Evolutionary conservation across 2,113 vertebrate genomes (phyloP), one percentile per base, ranked within the genome.

Genomic region (Neodontobutis hainanensis): DNA sequence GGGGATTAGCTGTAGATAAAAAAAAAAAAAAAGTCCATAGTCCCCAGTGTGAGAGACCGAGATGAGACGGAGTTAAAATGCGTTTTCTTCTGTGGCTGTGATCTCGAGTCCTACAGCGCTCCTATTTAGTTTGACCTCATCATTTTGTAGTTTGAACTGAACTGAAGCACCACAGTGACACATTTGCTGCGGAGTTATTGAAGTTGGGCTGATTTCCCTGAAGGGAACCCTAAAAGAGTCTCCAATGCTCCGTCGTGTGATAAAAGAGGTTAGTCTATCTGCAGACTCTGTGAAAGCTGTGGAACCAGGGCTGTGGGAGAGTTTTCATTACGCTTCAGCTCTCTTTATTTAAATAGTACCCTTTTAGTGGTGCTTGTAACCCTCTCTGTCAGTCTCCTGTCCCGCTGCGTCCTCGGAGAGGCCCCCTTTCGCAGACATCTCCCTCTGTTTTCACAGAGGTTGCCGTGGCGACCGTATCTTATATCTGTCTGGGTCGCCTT

Each of bases 391-490:
- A 51, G 40, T 73, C 66, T 27, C 19, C 19, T 27, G 19, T 27
- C 19, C 19, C 19, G 19, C 50, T 4, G 27, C 63, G 49, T 49
- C 71, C 49, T 10, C 0, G 15, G 35, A 61, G 79, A 72, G 78
- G 68, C 76, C 70, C 50, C 19, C 19, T 27, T 27, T 27, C 19
- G 19, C 19, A 2, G 34, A 2, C 61, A 12, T 43, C 49, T 36
- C 60, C 0, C 8, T 71, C 73, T 53, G 51, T 53, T 48, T 64
- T 73, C 70, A 6, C 2, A 8, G 16, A 10, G 49, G 88, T 87
- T 85, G 75, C 88, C 34, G 56, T 80, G 83, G 84, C 58, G 72
- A 85, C 84, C 68, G 8, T 85, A 84, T 85, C 81, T 87, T 64
- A 12, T 62, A 68, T 83, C 77, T 60, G 63, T 77, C 65, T 49